Conservation (phyloP, 2,888 invertebrate species). For the Leptinotarsa rubiginosa region DNA sequence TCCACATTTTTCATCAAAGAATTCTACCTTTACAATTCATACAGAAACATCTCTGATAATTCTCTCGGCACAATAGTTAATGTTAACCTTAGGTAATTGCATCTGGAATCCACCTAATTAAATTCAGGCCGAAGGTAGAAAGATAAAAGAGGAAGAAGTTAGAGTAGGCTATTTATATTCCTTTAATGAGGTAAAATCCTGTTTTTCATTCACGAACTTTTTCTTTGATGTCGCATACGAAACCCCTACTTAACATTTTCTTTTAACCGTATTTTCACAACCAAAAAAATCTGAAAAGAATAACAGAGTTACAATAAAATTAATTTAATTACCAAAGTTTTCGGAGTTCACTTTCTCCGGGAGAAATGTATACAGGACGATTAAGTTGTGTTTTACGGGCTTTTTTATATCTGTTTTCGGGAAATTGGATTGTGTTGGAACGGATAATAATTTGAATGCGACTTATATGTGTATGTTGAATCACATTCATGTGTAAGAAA, state of each 20-base stretch:
- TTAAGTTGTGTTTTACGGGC: background rate
- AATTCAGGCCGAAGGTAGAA: constrained; percentile 5
- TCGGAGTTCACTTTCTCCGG: background rate
- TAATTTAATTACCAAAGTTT: background rate
- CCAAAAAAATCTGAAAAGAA: constrained; percentile 14
- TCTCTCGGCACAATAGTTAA: background rate
- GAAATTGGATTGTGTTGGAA: no score
- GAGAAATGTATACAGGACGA: background rate
- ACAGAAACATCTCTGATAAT: background rate
- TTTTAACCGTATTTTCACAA: background rate
- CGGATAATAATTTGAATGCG: no score
- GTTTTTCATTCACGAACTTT: constrained; percentile 25
- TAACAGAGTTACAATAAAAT: constrained; percentile 2
- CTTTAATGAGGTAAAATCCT: constrained; percentile 28
- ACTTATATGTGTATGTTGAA: no score
- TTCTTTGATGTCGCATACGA: constrained; percentile 22
- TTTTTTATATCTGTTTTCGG: background rate
- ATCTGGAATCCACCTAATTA: constrained; percentile 9
- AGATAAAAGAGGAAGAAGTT: constrained; percentile 23
- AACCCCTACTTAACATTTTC: constrained; percentile 7
- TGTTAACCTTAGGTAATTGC: background rate
- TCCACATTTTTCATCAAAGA: background rate
- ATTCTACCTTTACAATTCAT: background rate
- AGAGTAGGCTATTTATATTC: constrained; percentile 24
- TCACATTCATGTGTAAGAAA: no score